Evolutionary conservation across 2,888 invertebrate genomes (phyloP).

Genomic region (Tubulanus polymorphus): DNA sequence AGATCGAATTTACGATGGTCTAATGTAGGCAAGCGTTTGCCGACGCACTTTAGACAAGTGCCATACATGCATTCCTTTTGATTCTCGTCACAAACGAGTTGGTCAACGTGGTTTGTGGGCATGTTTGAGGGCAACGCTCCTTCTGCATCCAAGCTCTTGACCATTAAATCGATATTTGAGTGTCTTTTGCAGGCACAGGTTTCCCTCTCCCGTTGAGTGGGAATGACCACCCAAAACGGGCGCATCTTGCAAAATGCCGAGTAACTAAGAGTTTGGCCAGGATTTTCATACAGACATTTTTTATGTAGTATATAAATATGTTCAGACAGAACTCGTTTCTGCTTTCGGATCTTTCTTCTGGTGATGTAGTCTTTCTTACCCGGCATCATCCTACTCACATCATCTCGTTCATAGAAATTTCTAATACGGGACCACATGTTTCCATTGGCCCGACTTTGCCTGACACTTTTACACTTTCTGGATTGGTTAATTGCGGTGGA

Average conservation of each 20-base stretch:
- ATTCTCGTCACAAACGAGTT: neutral
- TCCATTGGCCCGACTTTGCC: too few relatives aligned
- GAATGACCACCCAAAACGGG: constrained; percentile 1
- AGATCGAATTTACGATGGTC: neutral
- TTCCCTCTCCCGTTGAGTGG: neutral
- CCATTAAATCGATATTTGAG: constrained; percentile 3
- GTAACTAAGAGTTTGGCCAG: neutral
- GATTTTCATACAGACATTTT: constrained; percentile 2
- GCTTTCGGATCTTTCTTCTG: constrained; percentile 8
- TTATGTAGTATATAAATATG: constrained; percentile 1
- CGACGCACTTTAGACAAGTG: neutral
- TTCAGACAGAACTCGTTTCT: constrained; percentile 1
- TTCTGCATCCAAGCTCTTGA: neutral
- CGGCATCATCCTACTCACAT: constrained; percentile 15
- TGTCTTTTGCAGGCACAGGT: constrained; percentile 3
- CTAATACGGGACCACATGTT: too few relatives aligned
- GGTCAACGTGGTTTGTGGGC: neutral
- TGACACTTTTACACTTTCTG: constrained; percentile 1
- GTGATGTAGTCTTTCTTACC: constrained; percentile 17
- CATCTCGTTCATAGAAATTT: constrained; percentile 18
- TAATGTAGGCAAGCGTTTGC: neutral
- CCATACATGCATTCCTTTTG: neutral
- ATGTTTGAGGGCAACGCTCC: neutral
- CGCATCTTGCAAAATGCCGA: neutral
- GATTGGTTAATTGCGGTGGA: neutral